Conservation (phyloP, 2,888 invertebrate genomes). For the Dolichopus griseipennis region DNA sequence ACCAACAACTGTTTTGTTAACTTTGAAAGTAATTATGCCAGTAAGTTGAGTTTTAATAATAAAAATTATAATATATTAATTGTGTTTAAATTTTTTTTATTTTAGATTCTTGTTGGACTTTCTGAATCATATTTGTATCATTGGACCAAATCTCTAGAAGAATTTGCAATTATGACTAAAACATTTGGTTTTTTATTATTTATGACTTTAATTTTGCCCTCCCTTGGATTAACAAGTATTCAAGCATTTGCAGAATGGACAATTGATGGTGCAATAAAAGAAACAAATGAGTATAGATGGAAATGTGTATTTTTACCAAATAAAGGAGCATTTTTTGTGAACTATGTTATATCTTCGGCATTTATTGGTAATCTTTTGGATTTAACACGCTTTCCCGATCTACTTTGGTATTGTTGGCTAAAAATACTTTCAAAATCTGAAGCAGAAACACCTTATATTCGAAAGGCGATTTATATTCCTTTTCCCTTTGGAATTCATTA, state of each 20-base stretch:
- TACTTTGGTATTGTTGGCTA: conserved; percentile 79
- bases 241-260: conserved; percentile 73
- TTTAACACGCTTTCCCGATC: conserved; percentile 82
- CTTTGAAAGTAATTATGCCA: conserved; percentile 84
- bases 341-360: conserved; percentile 88
- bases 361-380: conserved; percentile 88
- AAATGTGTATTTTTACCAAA: conserved; percentile 91
- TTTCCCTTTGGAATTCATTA: conserved; percentile 84
- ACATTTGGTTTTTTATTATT: conserved; percentile 79
- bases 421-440: conserved; percentile 73
- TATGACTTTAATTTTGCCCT: conserved; percentile 91
- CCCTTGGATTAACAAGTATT: conserved; percentile 79
- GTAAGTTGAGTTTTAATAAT: conserved; percentile 41
- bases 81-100: not conserved
- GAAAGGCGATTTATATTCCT: conserved; percentile 79
- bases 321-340: conserved; percentile 94
- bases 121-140: conserved; percentile 87
- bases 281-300: conserved; percentile 55
- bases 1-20: conserved; percentile 80
- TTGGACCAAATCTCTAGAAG: conserved; percentile 88
- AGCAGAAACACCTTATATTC: conserved; percentile 74
- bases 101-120: conserved; percentile 58
- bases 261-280: conserved; percentile 34
- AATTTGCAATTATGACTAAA: conserved; percentile 89
- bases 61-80: not conserved